Evolutionary conservation across 2,888 invertebrate species (phyloP).

Genomic region (Zelleria hepariella): DNA sequence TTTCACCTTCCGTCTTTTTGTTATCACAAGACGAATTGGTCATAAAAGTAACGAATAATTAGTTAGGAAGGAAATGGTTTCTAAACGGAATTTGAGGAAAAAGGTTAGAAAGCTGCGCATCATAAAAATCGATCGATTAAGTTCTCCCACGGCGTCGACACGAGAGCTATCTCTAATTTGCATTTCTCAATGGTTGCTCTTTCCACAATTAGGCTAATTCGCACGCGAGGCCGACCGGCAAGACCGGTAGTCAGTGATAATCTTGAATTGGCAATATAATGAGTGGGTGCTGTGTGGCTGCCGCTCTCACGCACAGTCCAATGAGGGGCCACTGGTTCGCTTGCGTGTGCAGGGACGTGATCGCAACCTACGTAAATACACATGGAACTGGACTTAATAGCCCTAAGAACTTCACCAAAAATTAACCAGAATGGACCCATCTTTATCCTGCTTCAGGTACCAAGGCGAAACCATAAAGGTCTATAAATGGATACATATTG

Average conservation of each 20-base stretch:
- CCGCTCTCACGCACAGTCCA: slow-evolving; percentile 36
- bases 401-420: too few species aligned
- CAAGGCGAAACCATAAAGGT: background rate
- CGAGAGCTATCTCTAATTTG: slow-evolving; percentile 43
- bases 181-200: slow-evolving; percentile 51
- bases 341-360: slow-evolving; percentile 25
- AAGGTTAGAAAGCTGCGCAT: slow-evolving; percentile 10
- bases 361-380: background rate
- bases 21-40: background rate
- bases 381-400: background rate
- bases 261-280: slow-evolving; percentile 53
- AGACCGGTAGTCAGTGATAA: slow-evolving; percentile 56
- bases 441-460: too few species aligned
- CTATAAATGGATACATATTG: too few species aligned
- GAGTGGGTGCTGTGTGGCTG: slow-evolving; percentile 25
- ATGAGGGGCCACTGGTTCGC: background rate
- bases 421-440: too few species aligned
- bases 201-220: slow-evolving; percentile 56
- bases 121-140: slow-evolving; percentile 3
- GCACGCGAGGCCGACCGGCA: slow-evolving; percentile 48
- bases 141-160: slow-evolving; percentile 29
- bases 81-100: background rate
- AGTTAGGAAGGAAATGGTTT: background rate
- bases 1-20: too few species aligned
- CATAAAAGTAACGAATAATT: too few species aligned